Evolutionary conservation across 2,888 invertebrate species (phyloP), one percentile per base, ranked within the genome.

Genomic region (Ganaspis brasiliensis): DNA sequence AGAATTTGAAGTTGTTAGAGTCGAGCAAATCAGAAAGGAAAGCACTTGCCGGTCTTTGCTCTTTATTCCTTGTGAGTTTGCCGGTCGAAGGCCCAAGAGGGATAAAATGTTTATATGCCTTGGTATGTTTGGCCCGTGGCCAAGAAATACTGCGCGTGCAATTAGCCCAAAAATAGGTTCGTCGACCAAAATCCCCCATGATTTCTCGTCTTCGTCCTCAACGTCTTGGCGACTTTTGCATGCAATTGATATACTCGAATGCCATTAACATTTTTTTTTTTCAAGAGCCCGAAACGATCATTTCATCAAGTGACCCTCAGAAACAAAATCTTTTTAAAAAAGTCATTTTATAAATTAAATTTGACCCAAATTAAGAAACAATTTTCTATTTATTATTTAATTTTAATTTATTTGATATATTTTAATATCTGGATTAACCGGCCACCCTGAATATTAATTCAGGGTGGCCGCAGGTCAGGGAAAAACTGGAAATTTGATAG

Each of bases 111-210:
- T 82, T 79, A 80, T 77, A 72, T 37, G 77, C 71, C 74, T 74
- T 84, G 85, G 85, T 86, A 87, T 85, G 86, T 76, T 88, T 91
- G 91, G 91, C 89, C 76, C 73, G 52, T 55, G 83, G 87, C 91
- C 91, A 91, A 87, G 85, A 83, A 84, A 91, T 90, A 90, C 90
- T 91, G 88, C 91, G 91, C 89, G 86, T 90, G 88, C 86, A 88
- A 88, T 86, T 89, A 82, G 73, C 80, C 84, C 89, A 79, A 88
- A 89, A 91, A 91, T 91, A 91, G 90, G 89, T 80, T 81, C 80
- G 79, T 82, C 82, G 86, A 79, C 84, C 83, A 87, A 89, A 90
- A 89, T 89, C 88, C 89, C 89, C 90, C 90, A 90, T 90, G 90
- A 89, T 85, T 90, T 90, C 85, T 87, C 59, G 40, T 21, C 40